Evolutionary conservation across 2,797 vertebrate species (phyloP), one percentile per base, ranked within the genome.

Genomic region (Cyclura pinguis): DNA sequence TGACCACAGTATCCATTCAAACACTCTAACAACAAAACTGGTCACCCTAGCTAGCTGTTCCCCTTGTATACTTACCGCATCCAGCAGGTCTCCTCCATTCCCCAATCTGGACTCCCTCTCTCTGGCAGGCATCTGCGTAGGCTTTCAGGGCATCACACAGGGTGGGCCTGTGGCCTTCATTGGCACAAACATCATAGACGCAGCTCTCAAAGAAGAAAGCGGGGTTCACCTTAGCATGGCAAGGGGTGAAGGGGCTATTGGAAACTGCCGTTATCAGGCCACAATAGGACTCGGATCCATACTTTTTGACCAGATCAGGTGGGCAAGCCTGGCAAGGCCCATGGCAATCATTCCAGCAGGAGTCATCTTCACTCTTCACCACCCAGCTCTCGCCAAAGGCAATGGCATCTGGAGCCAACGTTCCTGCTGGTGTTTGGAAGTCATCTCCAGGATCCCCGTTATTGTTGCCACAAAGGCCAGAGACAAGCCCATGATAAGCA

Each of bases 271-370:
- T 32, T 29, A 90, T 57, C 77, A 72, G 24, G 3, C 83, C 88
- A 47, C 88, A 90, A 38, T 78, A 85, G 35, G 38, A 4, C 76
- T 90, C 83, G 3, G 82, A 12, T 2, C 69, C 47, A 42, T 80
- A 90, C 67, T 18, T 80, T 22, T 80, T 4, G 35, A 64, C 59
- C 50, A 42, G 62, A 32, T 72, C 27, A 12, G 88, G 5, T 6
- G 7, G 62, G 35, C 88, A 90, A 80, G 76, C 16, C 4, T 72
- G 20, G 2, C 88, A 90, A n/a, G n/a, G 57, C 18, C 88, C 88
- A 24, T 80, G n/a, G n/a, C 88, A 90, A 59, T 90, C 88, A 22
- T 90, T 9, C 88, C 88, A 90, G 38, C 88, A 90, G 2, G 10
- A 0, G 20, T 38, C 74, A 29, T 38, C 1, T 50, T 18, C 6